These are phyloP conservation scores for Echinops telfairi DNA, from an alignment of 2,113 vertebrate species.

Conservation along the genomic window DNA sequence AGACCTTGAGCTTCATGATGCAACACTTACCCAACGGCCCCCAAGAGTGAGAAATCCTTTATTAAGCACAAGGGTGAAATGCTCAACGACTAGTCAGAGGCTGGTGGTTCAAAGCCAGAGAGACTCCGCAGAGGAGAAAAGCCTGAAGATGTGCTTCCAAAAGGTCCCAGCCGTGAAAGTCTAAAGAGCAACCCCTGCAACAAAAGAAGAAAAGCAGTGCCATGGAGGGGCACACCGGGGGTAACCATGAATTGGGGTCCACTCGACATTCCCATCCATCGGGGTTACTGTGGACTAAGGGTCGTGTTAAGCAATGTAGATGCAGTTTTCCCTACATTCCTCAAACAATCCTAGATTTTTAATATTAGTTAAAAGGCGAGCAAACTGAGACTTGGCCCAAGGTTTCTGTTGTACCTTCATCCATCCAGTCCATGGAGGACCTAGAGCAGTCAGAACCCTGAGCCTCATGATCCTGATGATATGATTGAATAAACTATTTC, in stretches of 20 bases:
- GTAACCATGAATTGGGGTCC: background rate
- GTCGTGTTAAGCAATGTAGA: background rate
- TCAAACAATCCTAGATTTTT: background rate
- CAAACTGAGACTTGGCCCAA: background rate
- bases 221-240: background rate
- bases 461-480: background rate
- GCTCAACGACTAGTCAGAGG: background rate
- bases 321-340: background rate
- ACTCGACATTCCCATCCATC: background rate
- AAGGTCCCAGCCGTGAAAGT: background rate
- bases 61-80: background rate
- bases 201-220: background rate
- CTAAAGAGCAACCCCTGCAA: no score
- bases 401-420: background rate
- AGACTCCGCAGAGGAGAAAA: background rate
- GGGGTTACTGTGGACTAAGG: background rate
- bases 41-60: background rate
- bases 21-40: background rate
- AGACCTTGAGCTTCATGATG: no score
- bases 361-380: conserved; percentile 27
- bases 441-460: background rate
- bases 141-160: background rate
- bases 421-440: background rate
- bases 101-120: background rate
- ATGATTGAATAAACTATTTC: background rate